Conservation (phyloP, 2,797 vertebrate species). For the Melopsittacus undulatus region DNA sequence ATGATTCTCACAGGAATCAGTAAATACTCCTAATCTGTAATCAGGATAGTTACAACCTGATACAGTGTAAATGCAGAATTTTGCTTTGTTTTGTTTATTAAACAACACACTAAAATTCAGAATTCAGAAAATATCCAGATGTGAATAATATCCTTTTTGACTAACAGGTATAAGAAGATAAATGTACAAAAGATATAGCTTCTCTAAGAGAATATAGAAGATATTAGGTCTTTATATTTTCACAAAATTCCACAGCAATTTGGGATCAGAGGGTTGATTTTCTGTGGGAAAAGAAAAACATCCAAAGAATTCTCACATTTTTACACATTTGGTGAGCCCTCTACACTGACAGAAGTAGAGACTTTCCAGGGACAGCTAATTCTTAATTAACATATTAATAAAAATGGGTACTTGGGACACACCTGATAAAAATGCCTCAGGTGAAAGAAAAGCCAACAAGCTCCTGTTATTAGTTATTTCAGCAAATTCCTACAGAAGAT, state of each 20-base stretch:
- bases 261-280: neutral
- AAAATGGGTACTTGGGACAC: neutral
- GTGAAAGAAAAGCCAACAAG: neutral
- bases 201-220: neutral
- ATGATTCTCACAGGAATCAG: neutral
- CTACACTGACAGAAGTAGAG: neutral
- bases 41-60: neutral
- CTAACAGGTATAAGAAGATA: neutral
- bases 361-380: neutral
- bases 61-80: neutral
- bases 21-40: neutral
- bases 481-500: neutral
- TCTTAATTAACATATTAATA: neutral
- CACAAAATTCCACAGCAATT: neutral
- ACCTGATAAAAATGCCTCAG: neutral
- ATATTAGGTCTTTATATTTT: neutral
- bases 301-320: neutral
- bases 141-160: neutral
- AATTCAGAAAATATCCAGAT: neutral
- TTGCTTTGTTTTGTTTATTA: neutral
- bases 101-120: neutral
- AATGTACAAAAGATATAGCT: neutral
- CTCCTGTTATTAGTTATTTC: neutral
- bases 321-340: neutral
- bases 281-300: neutral